Conservation (phyloP, 2,888 invertebrate species). For the Trichopoda pennipes region DNA sequence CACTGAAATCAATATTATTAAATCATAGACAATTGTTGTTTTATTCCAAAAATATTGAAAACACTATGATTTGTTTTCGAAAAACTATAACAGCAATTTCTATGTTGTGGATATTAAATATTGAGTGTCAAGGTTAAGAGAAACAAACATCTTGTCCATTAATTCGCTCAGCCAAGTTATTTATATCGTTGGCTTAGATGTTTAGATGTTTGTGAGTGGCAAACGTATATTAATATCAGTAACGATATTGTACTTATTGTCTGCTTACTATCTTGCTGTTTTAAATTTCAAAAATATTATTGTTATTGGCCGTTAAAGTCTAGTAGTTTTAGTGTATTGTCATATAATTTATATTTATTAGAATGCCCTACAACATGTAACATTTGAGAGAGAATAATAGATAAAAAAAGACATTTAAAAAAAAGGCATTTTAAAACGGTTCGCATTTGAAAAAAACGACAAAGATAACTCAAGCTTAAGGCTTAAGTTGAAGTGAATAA, state of each 20-base stretch:
- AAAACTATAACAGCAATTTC: slow-evolving; percentile 53
- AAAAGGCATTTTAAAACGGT: neutral
- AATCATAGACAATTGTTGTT: slow-evolving; percentile 25
- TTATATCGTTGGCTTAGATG: slow-evolving; percentile 12
- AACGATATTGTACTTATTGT: slow-evolving; percentile 29
- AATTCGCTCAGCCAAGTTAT: slow-evolving; percentile 28
- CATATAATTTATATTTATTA: neutral
- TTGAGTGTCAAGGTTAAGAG: slow-evolving; percentile 80
- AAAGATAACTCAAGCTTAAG: no score
- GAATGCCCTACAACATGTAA: slow-evolving; percentile 28
- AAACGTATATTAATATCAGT: slow-evolving; percentile 20
- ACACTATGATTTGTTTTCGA: slow-evolving; percentile 18
- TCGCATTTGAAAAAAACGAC: no score
- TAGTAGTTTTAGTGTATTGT: slow-evolving; percentile 33
- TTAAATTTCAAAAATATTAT: slow-evolving; percentile 63
- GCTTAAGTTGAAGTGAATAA: no score
- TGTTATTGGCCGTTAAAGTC: slow-evolving; percentile 57
- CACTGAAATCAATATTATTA: slow-evolving; percentile 46
- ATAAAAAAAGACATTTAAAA: neutral
- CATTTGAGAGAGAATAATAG: neutral
- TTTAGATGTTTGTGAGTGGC: neutral
- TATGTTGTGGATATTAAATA: slow-evolving; percentile 65
- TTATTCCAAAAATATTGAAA: slow-evolving; percentile 14
- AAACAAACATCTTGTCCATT: slow-evolving; percentile 53
- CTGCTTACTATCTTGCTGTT: slow-evolving; percentile 20